phyloP scores from a whole-genome alignment of 2,797 vertebrate species.

The Phaenicophaeus curvirostris region DNA sequence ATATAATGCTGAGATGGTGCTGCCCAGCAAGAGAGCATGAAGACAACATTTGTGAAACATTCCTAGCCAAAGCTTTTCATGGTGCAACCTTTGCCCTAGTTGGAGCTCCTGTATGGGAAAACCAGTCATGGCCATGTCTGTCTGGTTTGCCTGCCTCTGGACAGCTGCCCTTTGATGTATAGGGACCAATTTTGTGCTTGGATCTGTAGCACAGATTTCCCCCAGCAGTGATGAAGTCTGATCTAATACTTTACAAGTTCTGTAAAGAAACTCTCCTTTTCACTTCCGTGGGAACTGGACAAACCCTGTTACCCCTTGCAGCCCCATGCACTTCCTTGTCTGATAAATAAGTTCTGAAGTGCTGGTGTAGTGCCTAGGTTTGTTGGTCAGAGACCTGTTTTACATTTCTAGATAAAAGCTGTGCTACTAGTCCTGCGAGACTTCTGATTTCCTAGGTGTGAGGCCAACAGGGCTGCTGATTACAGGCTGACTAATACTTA shows the following conservation, averaged over 20 bases:
- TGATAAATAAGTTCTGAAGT: background rate
- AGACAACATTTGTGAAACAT: background rate
- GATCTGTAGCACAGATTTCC: background rate
- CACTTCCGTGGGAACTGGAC: background rate
- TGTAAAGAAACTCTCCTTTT: background rate
- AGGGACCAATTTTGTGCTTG: background rate
- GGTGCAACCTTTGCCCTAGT: background rate
- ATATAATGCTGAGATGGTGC: background rate
- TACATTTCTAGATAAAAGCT: background rate
- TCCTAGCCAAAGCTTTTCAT: background rate
- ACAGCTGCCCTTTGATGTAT: background rate
- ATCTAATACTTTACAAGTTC: background rate
- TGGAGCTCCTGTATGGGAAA: background rate
- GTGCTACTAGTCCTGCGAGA: background rate
- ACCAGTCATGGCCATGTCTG: background rate
- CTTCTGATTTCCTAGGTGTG: background rate
- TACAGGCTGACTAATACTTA: background rate
- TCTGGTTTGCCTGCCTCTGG: background rate
- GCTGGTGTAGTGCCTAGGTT: rapidly evolving
- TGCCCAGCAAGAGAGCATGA: background rate
- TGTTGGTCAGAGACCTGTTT: background rate
- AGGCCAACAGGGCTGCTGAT: background rate
- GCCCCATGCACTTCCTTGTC: background rate
- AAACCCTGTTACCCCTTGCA: background rate
- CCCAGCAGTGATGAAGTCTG: background rate